phyloP scores from a whole-genome alignment of 2,113 vertebrate genomes.

The Accipiter cooperii region DNA sequence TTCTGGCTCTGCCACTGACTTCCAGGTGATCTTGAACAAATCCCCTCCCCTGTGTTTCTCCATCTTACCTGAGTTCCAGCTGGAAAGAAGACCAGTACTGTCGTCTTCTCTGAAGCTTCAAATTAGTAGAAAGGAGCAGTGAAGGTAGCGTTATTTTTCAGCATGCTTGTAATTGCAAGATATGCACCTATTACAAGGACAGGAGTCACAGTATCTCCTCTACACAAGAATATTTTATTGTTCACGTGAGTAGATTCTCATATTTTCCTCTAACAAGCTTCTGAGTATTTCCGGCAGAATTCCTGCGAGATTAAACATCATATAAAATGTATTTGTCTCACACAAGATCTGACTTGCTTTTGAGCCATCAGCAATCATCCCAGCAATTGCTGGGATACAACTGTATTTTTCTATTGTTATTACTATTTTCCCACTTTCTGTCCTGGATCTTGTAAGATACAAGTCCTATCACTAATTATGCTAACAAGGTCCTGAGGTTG shows the following conservation, averaged over 20 bases:
- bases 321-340: constrained; percentile 25
- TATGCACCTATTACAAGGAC: neutral
- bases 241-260: constrained; percentile 7
- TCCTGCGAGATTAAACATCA: constrained; percentile 42
- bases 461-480: constrained; percentile 44
- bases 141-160: neutral
- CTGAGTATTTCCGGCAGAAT: constrained; percentile 41
- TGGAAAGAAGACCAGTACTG: neutral
- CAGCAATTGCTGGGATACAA: neutral
- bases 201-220: neutral
- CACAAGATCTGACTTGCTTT: constrained; percentile 50
- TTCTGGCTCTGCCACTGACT: neutral
- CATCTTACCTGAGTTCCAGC: neutral
- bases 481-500: constrained; percentile 48
- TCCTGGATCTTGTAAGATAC: constrained; percentile 3
- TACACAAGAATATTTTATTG: neutral
- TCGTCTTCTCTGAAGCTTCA: neutral
- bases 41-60: neutral
- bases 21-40: neutral
- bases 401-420: constrained; percentile 8
- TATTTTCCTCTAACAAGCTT: constrained; percentile 39
- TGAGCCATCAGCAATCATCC: constrained; percentile 24
- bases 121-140: neutral
- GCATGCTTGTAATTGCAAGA: neutral
- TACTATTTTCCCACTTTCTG: constrained; percentile 8